Evolutionary conservation across 2,888 invertebrate genomes (phyloP).

Genomic region (Noctua pronuba): DNA sequence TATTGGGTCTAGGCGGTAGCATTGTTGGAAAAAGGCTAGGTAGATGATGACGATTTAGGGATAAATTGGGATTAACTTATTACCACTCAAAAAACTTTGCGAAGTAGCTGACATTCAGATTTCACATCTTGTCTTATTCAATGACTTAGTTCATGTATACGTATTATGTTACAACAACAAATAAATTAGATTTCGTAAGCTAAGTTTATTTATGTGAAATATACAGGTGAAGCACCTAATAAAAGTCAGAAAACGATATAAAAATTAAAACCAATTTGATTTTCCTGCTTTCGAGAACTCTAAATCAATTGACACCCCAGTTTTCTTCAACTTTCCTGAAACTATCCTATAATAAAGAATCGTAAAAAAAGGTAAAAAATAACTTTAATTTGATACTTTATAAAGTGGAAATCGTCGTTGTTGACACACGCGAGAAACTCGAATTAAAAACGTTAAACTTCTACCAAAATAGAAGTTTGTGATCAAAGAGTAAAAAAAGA

Average conservation of each 20-base stretch:
- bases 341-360: conserved; percentile 16
- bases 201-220: neutral
- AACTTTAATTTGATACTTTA: conserved; percentile 41
- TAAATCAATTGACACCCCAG: conserved; percentile 39
- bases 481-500: conserved; percentile 38
- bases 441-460: conserved; percentile 40
- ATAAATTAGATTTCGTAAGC: neutral
- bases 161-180: neutral
- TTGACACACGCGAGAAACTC: conserved; percentile 42
- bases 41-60: too few species aligned
- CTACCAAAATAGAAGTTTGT: conserved; percentile 48
- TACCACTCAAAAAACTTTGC: neutral
- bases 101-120: neutral
- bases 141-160: neutral
- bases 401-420: conserved; percentile 28
- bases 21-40: too few species aligned
- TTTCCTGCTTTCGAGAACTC: neutral
- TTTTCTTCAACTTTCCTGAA: conserved; percentile 9
- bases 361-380: conserved; percentile 16
- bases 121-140: neutral
- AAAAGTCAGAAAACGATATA: neutral
- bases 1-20: too few species aligned
- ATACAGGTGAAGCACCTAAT: neutral
- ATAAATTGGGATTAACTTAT: too few species aligned
- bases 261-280: conserved; percentile 14